Percentiles rank a stretch among this genome's conserved stretches.
phyloP scores from a whole-genome alignment of 2,113 vertebrate species.

The Theristicus caerulescens region DNA sequence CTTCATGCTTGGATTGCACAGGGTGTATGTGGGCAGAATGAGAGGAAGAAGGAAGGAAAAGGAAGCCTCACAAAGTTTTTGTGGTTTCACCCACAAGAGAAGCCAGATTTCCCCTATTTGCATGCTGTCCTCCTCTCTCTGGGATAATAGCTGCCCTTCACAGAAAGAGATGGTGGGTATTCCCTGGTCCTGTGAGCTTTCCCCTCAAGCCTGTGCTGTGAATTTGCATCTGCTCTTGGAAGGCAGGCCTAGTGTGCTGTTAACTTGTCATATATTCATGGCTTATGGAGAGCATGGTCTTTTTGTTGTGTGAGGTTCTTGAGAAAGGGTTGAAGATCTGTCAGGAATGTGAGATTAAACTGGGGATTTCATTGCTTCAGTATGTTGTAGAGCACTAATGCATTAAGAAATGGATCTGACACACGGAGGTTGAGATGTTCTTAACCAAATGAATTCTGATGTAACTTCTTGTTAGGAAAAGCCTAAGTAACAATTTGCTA shows the following conservation, averaged over 20 bases:
- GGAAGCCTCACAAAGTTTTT: conserved; percentile 8
- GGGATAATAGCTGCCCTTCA: not conserved
- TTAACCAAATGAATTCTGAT: not conserved
- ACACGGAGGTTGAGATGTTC: not conserved
- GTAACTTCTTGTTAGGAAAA: not conserved
- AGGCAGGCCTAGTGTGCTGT: not conserved
- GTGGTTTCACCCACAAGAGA: conserved; percentile 40
- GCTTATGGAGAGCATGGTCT: not conserved
- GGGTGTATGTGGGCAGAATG: not conserved
- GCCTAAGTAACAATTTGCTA: not conserved
- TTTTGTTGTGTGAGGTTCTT: not conserved
- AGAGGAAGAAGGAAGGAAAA: conserved; percentile 29
- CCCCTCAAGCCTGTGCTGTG: not conserved
- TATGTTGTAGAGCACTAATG: not conserved
- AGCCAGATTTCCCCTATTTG: not conserved
- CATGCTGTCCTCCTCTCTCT: not conserved
- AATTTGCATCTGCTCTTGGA: not conserved
- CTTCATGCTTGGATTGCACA: not conserved
- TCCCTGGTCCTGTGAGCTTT: not conserved
- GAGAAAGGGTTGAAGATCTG: not conserved
- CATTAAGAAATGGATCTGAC: not conserved
- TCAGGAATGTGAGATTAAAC: not conserved
- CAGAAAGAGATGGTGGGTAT: not conserved
- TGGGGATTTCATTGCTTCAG: not conserved
- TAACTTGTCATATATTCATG: not conserved